Conservation (phyloP, 2,888 invertebrate species). For the Sthenelais limicola region DNA sequence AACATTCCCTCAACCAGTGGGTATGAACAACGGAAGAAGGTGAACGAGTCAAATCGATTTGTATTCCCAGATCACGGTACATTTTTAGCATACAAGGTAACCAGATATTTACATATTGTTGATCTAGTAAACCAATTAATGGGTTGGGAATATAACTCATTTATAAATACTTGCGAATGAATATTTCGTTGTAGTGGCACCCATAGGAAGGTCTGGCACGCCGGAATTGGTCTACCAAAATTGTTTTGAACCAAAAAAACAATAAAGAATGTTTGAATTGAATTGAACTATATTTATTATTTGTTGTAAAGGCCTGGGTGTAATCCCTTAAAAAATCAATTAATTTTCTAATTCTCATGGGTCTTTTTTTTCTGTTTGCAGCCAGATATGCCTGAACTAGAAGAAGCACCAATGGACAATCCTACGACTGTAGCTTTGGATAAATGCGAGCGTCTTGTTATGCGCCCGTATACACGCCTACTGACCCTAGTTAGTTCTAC, state of each 20-base stretch:
- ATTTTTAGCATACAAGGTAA: constrained; percentile 35
- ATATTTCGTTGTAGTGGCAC: not conserved
- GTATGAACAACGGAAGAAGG: constrained; percentile 27
- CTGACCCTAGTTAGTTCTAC: constrained; percentile 64
- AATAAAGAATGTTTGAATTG: no score
- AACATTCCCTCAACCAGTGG: no score
- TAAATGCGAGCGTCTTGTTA: constrained; percentile 63
- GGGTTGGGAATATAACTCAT: no score
- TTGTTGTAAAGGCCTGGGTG: no score
- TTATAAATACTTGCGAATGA: not conserved
- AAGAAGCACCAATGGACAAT: constrained; percentile 51
- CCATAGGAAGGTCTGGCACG: no score
- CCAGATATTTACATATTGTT: not conserved
- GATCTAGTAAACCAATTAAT: constrained; percentile 23
- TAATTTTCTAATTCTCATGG: no score
- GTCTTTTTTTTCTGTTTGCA: not conserved
- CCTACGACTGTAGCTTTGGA: constrained; percentile 65
- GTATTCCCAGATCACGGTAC: constrained; percentile 41
- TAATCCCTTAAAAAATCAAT: no score
- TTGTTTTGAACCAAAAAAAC: no score
- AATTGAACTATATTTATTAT: no score
- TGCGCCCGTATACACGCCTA: constrained; percentile 65
- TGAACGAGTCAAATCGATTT: constrained; percentile 16
- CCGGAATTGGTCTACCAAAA: no score
- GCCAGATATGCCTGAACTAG: constrained; percentile 21